Base-by-base conservation (phyloP, 2,888 invertebrate species). In the Tachina lurida region DNA sequence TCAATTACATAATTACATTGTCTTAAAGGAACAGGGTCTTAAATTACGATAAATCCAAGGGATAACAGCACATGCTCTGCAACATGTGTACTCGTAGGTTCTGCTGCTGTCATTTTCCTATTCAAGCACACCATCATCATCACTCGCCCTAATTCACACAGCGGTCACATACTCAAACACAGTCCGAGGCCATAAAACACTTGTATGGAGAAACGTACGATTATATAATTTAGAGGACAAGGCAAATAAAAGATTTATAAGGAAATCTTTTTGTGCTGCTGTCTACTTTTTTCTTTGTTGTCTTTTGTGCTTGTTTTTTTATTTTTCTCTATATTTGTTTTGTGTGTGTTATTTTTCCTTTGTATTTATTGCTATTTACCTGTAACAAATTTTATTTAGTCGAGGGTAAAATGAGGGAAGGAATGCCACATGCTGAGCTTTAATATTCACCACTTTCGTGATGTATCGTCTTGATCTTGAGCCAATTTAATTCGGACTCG, bases 1-100 rank as follows among this genome's bases (percentile, higher is more conserved):
- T 78, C 74, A 84, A 79, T 84, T 84, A 84, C 71, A 76, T 84
- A 84, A 84, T 84, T 84, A 84, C 67, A 71, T 76, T 79, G 74
- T 76, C 84, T 81, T 77, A 62, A 77, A 81, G 63, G 75, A 75
- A 76, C 63, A 70, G 63, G n/a, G 65, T 81, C 73, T 81, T 56
- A 85, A 82, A 74, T 74, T 70, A 70, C 77, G 39, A 73, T 74
- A 52, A 62, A 63, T 62, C 5, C 10, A 62, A 58, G 77, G 58
- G 47, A 65, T 65, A 73, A 47, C 65, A 73, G 43, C 65, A 74
- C 19, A 78, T 74, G 67, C 13, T 60, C 39, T 60, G 31, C 22
- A 62, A 17, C 15, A 15, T 10, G 19, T 65, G 31, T n/a, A n/a
- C n/a, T n/a, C n/a, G n/a, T 31, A 45, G 43, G 58, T 77, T 65